phyloP scores from a whole-genome alignment of 2,113 vertebrate species.

The Eulacestoma nigropectus region DNA sequence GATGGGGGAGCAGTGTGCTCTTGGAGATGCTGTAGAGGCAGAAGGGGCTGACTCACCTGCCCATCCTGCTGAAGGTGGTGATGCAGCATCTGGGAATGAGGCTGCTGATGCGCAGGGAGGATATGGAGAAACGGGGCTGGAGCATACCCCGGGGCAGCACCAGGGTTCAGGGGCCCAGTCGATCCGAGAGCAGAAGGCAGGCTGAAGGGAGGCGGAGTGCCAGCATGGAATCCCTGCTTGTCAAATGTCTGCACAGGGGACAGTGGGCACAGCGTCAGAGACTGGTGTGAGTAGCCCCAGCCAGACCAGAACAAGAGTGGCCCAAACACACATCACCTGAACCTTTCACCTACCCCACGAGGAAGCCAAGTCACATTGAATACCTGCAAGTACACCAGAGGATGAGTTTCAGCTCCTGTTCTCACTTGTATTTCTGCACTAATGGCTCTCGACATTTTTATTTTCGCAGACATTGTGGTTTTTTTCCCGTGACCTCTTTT shows the following conservation, averaged over 20 bases:
- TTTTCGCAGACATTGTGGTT: not conserved
- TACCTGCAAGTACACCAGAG: not conserved
- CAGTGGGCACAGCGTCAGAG: not conserved
- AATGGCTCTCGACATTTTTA: not conserved
- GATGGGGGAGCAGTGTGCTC: not conserved
- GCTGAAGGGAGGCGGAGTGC: conserved; percentile 90
- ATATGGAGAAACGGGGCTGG: conserved; percentile 91
- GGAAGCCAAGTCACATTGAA: not conserved
- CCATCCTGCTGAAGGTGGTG: conserved; percentile 81
- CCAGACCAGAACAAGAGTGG: not conserved
- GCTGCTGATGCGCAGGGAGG: conserved; percentile 92
- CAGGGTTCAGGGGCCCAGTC: conserved; percentile 86
- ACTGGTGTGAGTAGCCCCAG: not conserved
- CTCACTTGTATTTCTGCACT: not conserved
- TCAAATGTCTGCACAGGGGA: conserved; percentile 80
- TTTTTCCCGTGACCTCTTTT: not conserved
- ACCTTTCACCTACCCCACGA: not conserved
- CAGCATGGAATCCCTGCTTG: conserved; percentile 96
- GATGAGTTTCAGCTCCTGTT: not conserved
- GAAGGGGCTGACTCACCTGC: conserved; percentile 61
- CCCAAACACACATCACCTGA: not conserved
- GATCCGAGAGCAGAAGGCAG: conserved; percentile 91
- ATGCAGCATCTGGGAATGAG: conserved; percentile 93
- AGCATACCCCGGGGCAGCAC: conserved; percentile 85
- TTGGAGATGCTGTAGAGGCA: not conserved